phyloP scores from a whole-genome alignment of 2,888 invertebrate species.

The Lasius platythorax region DNA sequence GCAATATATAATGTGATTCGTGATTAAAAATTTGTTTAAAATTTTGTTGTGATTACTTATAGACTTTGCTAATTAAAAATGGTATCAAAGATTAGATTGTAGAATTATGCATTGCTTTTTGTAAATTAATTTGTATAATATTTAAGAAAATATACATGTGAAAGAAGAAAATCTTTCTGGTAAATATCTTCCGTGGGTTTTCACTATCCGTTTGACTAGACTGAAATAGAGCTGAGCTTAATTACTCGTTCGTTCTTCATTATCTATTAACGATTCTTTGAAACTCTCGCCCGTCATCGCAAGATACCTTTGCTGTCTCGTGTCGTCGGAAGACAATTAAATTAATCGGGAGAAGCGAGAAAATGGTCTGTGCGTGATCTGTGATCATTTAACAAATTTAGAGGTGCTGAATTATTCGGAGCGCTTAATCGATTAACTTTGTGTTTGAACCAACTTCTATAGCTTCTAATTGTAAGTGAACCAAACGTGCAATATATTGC shows the following conservation, averaged over 20 bases:
- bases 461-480: background rate
- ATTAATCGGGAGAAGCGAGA: conserved; percentile 24
- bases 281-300: conserved; percentile 8
- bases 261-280: conserved; percentile 34
- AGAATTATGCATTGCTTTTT: background rate
- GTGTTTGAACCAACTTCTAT: background rate
- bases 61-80: background rate
- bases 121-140: background rate
- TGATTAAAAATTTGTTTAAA: background rate
- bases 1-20: no score
- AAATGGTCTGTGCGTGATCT: background rate
- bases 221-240: background rate
- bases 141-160: background rate
- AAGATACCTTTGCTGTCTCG: conserved; percentile 7
- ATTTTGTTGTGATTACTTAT: background rate
- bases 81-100: background rate
- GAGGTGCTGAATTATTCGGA: background rate
- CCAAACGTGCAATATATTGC: background rate
- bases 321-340: conserved; percentile 31
- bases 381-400: conserved; percentile 15
- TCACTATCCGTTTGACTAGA: background rate
- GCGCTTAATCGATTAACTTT: conserved; percentile 18
- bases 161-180: background rate
- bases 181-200: background rate
- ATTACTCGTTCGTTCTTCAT: conserved; percentile 18